Conservation (phyloP, 1,140 invertebrate genomes). For the Drosophila grimshawi region DNA sequence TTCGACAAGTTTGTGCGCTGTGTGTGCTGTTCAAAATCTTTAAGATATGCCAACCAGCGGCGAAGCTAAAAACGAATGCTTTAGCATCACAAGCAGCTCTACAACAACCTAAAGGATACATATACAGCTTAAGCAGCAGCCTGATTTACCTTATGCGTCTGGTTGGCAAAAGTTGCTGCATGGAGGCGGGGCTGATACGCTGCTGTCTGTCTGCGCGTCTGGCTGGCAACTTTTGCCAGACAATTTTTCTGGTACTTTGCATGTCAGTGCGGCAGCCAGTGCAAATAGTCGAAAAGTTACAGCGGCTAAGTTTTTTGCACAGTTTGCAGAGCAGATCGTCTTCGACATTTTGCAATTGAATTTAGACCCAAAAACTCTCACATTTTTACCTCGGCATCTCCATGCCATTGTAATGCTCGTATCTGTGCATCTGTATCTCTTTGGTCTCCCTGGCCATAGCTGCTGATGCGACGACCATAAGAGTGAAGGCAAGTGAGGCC, state of each 20-base stretch:
- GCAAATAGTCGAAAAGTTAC: conserved; percentile 66
- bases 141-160: conserved; percentile 63
- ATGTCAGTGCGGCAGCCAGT: conserved; percentile 66
- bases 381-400: background rate
- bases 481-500: background rate
- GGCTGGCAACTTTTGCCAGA: conserved; percentile 74
- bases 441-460: conserved; percentile 6
- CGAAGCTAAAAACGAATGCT: conserved; percentile 15
- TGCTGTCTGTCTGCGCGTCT: conserved; percentile 33
- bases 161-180: conserved; percentile 22
- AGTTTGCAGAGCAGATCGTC: conserved; percentile 10
- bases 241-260: conserved; percentile 81
- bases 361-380: conserved; percentile 30
- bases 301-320: conserved; percentile 37
- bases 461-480: conserved; percentile 15
- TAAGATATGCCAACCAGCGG: conserved; percentile 39
- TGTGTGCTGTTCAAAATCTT: conserved; percentile 65
- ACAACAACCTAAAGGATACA: conserved; percentile 30
- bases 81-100: conserved; percentile 13
- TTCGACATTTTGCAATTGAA: conserved; percentile 71
- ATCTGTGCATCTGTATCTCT: conserved; percentile 20
- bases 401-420: background rate
- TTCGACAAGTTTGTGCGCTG: conserved; percentile 68
- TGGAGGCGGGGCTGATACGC: background rate
- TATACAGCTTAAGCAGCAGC: conserved; percentile 33